Conservation (phyloP, 2,113 vertebrate species). For the Dromaius novaehollandiae region DNA sequence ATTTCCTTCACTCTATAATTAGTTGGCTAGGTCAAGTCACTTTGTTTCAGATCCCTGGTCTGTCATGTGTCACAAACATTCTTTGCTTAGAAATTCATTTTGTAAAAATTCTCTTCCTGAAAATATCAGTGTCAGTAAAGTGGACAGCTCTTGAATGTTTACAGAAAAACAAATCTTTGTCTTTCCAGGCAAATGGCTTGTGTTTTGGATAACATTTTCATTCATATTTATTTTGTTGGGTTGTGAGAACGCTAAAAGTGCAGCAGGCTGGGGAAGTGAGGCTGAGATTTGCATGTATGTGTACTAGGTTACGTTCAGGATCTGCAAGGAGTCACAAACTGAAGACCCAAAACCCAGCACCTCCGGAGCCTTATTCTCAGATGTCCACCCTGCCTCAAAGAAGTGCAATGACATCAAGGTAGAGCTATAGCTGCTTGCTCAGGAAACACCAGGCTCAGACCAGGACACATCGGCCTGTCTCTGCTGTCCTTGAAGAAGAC, state of each 20-base stretch:
- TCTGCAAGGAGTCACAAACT: background rate
- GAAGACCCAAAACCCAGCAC: background rate
- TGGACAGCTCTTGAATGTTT: background rate
- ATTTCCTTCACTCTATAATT: background rate
- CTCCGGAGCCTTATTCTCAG: background rate
- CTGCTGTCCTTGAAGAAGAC: background rate
- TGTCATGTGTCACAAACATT: background rate
- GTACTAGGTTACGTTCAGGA: background rate
- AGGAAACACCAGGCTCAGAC: background rate
- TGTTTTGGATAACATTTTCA: background rate
- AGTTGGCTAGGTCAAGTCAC: background rate
- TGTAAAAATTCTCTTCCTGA: background rate
- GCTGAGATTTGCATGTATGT: background rate
- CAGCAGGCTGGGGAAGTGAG: background rate
- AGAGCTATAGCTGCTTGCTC: background rate
- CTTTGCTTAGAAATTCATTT: background rate
- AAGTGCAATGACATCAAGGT: background rate
- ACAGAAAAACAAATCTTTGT: background rate
- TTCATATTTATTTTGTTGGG: background rate
- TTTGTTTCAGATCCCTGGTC: background rate
- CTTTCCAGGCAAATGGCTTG: background rate
- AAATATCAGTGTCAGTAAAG: background rate
- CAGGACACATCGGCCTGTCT: background rate
- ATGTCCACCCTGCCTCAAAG: background rate
- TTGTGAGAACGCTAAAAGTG: background rate